Evolutionary conservation across 2,888 invertebrate genomes (phyloP).

Genomic region (Cancer borealis): DNA sequence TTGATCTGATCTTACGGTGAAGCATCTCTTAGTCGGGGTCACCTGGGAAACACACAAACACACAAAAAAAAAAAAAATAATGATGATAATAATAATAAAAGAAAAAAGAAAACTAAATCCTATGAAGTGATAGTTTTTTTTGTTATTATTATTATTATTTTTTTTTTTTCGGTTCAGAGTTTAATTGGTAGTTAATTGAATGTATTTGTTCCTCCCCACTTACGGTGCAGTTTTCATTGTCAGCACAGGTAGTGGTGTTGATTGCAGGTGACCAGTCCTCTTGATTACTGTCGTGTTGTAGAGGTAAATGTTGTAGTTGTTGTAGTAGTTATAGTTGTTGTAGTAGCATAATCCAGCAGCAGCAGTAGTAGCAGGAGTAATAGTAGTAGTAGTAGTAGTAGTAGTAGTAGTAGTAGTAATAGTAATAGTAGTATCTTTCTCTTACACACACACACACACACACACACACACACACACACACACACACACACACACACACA

Average conservation of each 20-base stretch:
- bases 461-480: constrained; percentile 11
- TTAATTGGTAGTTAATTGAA: background rate
- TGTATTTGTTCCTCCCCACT: background rate
- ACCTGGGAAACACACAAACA: constrained; percentile 7
- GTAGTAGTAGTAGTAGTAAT: no score
- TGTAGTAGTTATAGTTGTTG: background rate
- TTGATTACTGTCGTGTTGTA: background rate
- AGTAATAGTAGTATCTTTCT: background rate
- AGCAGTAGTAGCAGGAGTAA: no score
- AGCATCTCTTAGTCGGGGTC: background rate
- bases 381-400: no score
- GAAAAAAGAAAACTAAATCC: no score
- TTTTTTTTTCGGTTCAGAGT: no score
- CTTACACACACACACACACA: background rate
- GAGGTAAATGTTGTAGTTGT: background rate
- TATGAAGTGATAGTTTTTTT: background rate
- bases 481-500: constrained; percentile 11
- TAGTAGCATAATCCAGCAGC: background rate
- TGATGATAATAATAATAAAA: no score
- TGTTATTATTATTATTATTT: background rate
- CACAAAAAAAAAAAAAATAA: no score
- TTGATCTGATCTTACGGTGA: background rate
- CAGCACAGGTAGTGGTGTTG: background rate
- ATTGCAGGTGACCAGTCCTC: background rate
- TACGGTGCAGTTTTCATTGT: background rate